phyloP scores from a whole-genome alignment of 2,797 vertebrate species.

The Tokudaia tokunoshimensis region DNA sequence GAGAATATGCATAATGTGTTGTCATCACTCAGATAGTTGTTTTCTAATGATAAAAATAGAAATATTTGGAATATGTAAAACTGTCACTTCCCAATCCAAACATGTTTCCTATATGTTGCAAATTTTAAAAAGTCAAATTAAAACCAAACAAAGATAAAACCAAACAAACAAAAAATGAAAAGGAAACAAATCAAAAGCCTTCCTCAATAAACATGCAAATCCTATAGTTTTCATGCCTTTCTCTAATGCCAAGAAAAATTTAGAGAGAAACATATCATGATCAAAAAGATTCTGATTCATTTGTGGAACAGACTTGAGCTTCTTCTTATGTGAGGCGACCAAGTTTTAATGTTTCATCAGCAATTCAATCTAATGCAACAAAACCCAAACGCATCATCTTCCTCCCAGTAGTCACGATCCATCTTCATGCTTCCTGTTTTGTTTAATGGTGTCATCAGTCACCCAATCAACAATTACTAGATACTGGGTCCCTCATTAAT shows the following conservation, averaged over 20 bases:
- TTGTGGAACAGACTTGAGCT: slow-evolving; percentile 72
- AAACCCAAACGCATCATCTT: slow-evolving; percentile 63
- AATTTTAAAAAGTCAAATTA: background rate
- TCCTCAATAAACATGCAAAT: slow-evolving; percentile 63
- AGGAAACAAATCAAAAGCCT: slow-evolving; percentile 42
- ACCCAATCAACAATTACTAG: slow-evolving; percentile 76
- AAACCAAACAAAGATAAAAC: background rate
- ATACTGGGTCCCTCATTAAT: slow-evolving; percentile 71
- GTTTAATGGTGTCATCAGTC: slow-evolving; percentile 80
- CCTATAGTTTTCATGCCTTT: slow-evolving; percentile 62
- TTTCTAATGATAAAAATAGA: slow-evolving; percentile 36
- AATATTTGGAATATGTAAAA: slow-evolving; percentile 40
- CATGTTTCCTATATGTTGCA: slow-evolving; percentile 61
- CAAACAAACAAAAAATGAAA: slow-evolving; percentile 57
- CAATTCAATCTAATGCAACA: slow-evolving; percentile 69
- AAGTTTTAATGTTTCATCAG: slow-evolving; percentile 76
- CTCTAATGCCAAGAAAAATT: slow-evolving; percentile 64
- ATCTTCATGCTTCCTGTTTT: slow-evolving; percentile 75
- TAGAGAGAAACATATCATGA: slow-evolving; percentile 54
- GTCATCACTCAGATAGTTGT: background rate
- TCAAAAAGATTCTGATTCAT: slow-evolving; percentile 76
- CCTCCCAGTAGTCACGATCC: slow-evolving; percentile 26
- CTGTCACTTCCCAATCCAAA: slow-evolving; percentile 19
- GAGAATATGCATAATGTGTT: background rate
- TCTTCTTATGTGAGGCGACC: slow-evolving; percentile 30